Evolutionary conservation across 1,140 invertebrate genomes (phyloP).

Genomic region (Andricus grossulariae): DNA sequence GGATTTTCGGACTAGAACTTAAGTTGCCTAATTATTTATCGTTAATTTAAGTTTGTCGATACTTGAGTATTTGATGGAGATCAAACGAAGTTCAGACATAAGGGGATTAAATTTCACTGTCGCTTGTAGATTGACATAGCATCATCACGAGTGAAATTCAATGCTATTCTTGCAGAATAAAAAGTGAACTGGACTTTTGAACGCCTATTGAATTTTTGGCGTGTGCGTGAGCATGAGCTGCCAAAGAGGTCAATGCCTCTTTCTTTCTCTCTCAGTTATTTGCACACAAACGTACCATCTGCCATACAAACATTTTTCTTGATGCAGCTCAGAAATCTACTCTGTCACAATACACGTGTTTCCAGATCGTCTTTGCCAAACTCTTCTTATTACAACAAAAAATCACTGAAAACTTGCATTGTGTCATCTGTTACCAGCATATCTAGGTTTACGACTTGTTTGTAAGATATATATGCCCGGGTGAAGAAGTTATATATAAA

Average conservation of each 20-base stretch:
- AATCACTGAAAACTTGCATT: not conserved
- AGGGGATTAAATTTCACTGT: not conserved
- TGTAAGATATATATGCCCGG: no score
- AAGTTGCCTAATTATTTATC: no score
- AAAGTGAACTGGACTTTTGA: conserved; percentile 43
- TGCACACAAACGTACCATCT: conserved; percentile 50
- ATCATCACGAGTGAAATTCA: conserved; percentile 38
- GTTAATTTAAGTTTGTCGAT: no score
- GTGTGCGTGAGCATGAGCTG: conserved; percentile 43
- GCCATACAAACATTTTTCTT: conserved; percentile 38
- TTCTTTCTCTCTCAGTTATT: conserved; percentile 58
- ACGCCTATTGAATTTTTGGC: conserved; percentile 35
- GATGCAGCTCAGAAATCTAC: conserved; percentile 12
- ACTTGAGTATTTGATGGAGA: no score
- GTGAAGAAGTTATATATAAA: no score
- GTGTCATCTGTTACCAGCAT: no score
- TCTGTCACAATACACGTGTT: not conserved
- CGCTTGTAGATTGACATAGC: not conserved
- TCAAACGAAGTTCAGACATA: not conserved
- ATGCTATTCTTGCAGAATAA: conserved; percentile 43
- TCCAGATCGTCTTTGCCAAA: not conserved
- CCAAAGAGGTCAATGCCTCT: conserved; percentile 66
- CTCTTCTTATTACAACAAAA: not conserved
- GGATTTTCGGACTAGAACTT: no score
- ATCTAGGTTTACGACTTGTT: no score